Evolutionary conservation across 2,888 invertebrate species (phyloP).

Genomic region (Rhimphoctona megacephalus): DNA sequence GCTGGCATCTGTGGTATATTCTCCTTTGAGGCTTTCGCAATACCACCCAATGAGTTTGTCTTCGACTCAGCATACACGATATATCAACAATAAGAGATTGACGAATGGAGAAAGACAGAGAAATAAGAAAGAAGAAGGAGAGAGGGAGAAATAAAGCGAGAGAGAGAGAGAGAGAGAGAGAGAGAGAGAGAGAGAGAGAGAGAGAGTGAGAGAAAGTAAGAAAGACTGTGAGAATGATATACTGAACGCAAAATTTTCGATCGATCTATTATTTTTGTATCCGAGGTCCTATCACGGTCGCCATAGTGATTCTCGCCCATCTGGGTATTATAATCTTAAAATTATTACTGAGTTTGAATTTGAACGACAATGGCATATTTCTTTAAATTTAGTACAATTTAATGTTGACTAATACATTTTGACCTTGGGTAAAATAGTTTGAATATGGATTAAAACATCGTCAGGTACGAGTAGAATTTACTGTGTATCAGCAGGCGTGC

Average conservation of each 20-base stretch:
- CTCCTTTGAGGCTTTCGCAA: constrained; percentile 91
- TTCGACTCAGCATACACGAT: background rate
- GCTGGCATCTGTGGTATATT: constrained; percentile 92
- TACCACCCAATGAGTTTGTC: constrained; percentile 88
- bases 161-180: background rate
- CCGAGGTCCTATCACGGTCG: constrained; percentile 90
- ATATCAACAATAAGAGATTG: background rate
- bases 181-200: background rate
- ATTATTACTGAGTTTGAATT: no score
- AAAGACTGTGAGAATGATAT: constrained; percentile 36
- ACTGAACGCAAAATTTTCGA: constrained; percentile 55
- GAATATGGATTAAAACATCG: no score
- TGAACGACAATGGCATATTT: no score
- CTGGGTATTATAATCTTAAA: constrained; percentile 89
- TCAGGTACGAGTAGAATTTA: no score
- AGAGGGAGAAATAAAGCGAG: background rate
- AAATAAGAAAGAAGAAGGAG: background rate
- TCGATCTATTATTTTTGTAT: constrained; percentile 71
- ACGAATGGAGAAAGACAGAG: background rate
- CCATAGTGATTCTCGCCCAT: constrained; percentile 92
- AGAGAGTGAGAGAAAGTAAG: background rate
- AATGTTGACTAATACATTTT: no score
- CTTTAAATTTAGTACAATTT: no score
- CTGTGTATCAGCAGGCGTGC: no score
- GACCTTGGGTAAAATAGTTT: no score